A percentile compares a stretch with the other conserved stretches of the same genome.
These are phyloP conservation scores for Hippocampus guttulatus DNA, from an alignment of 2,113 vertebrate genomes.

Conservation along the genomic window DNA sequence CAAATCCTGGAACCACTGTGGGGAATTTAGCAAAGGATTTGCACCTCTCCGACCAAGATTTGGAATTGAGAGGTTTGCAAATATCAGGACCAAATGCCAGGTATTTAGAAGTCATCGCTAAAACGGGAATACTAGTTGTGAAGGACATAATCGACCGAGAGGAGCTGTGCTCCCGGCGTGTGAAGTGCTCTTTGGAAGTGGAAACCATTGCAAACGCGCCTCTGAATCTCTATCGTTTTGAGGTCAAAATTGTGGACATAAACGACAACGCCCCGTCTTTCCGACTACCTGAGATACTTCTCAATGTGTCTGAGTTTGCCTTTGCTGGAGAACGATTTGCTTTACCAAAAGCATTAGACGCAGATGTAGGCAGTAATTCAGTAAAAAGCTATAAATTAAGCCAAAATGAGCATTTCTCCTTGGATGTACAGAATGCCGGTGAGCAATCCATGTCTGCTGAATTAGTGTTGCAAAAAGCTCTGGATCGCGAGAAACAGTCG, in stretches of 20 bases:
- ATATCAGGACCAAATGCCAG: slow-evolving; percentile 71
- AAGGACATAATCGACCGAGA: slow-evolving; percentile 79
- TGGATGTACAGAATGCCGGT: slow-evolving; percentile 65
- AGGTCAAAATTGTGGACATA: slow-evolving; percentile 75
- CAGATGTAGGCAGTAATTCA: slow-evolving; percentile 59
- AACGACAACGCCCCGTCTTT: slow-evolving; percentile 81
- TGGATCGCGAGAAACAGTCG: slow-evolving; percentile 66
- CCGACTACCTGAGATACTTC: slow-evolving; percentile 45
- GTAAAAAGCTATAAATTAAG: slow-evolving; percentile 68
- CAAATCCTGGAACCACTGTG: slow-evolving; percentile 59
- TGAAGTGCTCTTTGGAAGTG: slow-evolving; percentile 71
- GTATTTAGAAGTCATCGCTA: slow-evolving; percentile 70
- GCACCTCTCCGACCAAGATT: slow-evolving; percentile 55
- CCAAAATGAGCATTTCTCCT: slow-evolving; percentile 65
- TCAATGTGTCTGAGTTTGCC: slow-evolving; percentile 68
- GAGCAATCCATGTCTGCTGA: slow-evolving; percentile 60
- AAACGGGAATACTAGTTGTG: slow-evolving; percentile 72
- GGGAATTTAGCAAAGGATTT: slow-evolving; percentile 74
- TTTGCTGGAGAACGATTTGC: slow-evolving; percentile 58
- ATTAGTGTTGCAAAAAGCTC: slow-evolving; percentile 64
- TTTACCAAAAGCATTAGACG: slow-evolving; percentile 54
- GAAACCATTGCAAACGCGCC: slow-evolving; percentile 78
- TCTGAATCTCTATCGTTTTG: slow-evolving; percentile 72
- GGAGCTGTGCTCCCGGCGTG: slow-evolving; percentile 66
- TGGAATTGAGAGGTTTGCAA: slow-evolving; percentile 64